phyloP scores from a whole-genome alignment of 2,113 vertebrate genomes.

The Chlorocebus sabaeus region DNA sequence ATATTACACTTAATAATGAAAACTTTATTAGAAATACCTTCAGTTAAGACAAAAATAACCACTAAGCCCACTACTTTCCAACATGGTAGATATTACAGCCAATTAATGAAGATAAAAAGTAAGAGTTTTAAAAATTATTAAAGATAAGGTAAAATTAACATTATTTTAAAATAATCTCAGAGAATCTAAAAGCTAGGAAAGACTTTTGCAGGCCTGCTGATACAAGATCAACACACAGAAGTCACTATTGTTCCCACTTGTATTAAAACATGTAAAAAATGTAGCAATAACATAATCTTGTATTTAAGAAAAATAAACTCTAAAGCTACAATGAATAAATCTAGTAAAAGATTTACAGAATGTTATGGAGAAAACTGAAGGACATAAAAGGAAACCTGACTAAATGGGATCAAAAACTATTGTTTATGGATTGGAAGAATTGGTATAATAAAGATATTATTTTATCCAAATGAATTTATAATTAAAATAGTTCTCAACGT shows the following conservation, averaged over 20 bases:
- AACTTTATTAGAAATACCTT: not conserved
- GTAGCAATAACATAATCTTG: not conserved
- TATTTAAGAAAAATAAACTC: not conserved
- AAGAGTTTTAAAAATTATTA: not conserved
- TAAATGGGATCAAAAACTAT: not conserved
- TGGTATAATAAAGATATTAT: not conserved
- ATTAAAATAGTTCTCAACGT: not conserved
- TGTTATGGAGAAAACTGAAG: not conserved
- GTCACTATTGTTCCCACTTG: not conserved
- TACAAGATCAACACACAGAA: not conserved
- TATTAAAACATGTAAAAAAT: not conserved
- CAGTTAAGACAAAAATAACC: not conserved
- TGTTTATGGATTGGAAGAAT: not conserved
- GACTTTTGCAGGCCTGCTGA: not conserved
- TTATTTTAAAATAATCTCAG: not conserved
- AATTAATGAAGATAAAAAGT: not conserved
- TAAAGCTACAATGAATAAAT: not conserved
- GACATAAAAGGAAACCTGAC: not conserved
- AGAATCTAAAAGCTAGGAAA: not conserved
- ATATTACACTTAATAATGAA: not conserved
- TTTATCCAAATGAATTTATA: not conserved
- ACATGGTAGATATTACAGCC: not conserved
- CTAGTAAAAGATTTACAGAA: not conserved
- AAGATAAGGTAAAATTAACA: not conserved
- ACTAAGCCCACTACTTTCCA: not conserved